Percentiles rank a stretch among this genome's conserved stretches.
These are phyloP conservation scores for Platyscapa corneri DNA, from an alignment of 1,140 invertebrate genomes.

Conservation along the genomic window DNA sequence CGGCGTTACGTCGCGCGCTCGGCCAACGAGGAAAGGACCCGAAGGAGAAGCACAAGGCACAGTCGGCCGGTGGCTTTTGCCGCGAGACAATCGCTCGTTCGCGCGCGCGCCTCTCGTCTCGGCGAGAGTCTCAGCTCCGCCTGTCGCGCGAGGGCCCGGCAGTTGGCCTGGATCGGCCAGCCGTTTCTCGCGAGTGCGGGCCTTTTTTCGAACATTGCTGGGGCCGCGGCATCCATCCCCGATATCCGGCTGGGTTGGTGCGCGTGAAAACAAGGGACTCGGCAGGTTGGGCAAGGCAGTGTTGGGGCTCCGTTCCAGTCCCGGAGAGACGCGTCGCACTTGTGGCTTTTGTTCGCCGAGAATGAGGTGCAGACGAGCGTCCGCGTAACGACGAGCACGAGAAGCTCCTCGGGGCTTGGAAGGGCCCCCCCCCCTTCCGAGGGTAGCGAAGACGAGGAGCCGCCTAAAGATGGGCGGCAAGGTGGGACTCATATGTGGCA, in stretches of 20 bases:
- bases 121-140: slow-evolving; percentile 28
- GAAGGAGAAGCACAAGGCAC: slow-evolving; percentile 14
- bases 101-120: slow-evolving; percentile 42
- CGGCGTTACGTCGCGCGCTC: not conserved
- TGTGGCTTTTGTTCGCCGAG: slow-evolving; percentile 31
- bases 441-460: no score
- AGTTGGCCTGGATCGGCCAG: no score
- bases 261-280: no score
- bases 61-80: slow-evolving; percentile 65
- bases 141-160: no score
- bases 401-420: no score
- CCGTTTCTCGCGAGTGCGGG: no score
- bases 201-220: no score
- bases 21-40: slow-evolving; percentile 10
- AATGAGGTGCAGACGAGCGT: not conserved
- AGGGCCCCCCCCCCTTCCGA: no score
- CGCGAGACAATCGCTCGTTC: slow-evolving; percentile 22
- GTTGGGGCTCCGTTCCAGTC: not conserved
- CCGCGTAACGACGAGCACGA: no score
- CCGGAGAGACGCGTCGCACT: not conserved
- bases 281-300: no score
- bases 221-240: no score
- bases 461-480: slow-evolving; percentile 67
- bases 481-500: slow-evolving; percentile 69
- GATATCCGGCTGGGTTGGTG: no score